Evolutionary conservation across 2,113 vertebrate genomes (phyloP), one percentile per base, ranked within the genome.

Genomic region (Zosterops borbonicus): DNA sequence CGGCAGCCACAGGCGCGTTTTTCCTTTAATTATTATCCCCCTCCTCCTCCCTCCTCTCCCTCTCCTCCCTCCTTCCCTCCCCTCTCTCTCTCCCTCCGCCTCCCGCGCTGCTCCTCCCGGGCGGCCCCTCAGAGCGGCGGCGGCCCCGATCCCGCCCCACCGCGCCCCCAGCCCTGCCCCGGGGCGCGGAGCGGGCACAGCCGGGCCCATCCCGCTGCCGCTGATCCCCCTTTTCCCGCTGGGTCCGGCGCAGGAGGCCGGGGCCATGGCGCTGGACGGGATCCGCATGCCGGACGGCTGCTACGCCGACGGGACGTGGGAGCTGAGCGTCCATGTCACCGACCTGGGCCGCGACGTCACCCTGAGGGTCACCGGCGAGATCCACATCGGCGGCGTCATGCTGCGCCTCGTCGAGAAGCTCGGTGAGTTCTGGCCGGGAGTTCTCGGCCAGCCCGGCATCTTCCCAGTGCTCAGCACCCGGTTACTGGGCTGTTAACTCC

Each of bases 201-300:
- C 71, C 62, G 71, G 44, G 44, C 74, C 83, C 27, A 23, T 23
- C 53, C 37, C 63, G 62, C 35, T 5, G 25, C n/a, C 31, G 58
- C 58, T 24, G 24, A 37, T 9, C 37, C 37, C 37, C 63, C 55
- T 63, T 64, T 5, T 78, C 28, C 63, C 84, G 65, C 65, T 79
- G n/a, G 65, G 84, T 79, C 75, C 83, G 83, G 47, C 19, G 87
- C 98, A 98, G 98, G 97, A 98, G 98, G 97, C 97, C 97, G 96
- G 94, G 97, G 95, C 96, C 98, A 99, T 99, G 99, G 99, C 99
- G 95, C 98, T 99, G 98, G 99, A 99, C 88, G 99, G 99, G 97
- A 99, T 99, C 97, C 98, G 99, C 98, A 99, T 99, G 99, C 99
- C 99, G 91, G 99, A 99, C 98, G 99, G 99, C 98, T 99, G 99